Evolutionary conservation across 2,113 vertebrate species (phyloP).

Genomic region (Bubo bubo): DNA sequence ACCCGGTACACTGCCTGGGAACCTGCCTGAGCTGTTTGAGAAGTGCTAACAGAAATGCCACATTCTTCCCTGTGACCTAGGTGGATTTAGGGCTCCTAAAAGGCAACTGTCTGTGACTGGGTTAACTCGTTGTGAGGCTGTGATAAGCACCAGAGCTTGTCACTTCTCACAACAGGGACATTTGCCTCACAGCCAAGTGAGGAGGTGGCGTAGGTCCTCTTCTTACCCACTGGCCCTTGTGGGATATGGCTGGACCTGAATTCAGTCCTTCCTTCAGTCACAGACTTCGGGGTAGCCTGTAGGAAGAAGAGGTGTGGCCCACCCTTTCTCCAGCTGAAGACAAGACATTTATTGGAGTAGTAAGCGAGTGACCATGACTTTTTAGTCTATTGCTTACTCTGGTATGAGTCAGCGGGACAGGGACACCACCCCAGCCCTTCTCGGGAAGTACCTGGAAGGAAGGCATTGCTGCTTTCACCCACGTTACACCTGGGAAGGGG

Average conservation of each 20-base stretch:
- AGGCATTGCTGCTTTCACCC: not conserved
- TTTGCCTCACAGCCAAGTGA: not conserved
- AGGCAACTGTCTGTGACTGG: not conserved
- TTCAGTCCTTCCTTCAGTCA: not conserved
- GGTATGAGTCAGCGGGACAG: not conserved
- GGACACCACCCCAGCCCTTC: not conserved
- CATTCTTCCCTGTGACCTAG: not conserved
- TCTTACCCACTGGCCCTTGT: not conserved
- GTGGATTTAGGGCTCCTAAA: not conserved
- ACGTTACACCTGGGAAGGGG: fast-evolving
- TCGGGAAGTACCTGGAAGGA: not conserved
- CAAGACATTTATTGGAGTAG: not conserved
- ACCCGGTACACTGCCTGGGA: fast-evolving
- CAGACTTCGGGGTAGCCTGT: not conserved
- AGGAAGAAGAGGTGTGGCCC: not conserved
- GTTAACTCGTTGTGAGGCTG: not conserved
- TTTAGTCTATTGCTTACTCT: not conserved
- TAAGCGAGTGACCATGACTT: not conserved
- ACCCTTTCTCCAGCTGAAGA: not conserved
- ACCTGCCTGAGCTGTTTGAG: not conserved
- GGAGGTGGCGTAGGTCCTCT: not conserved
- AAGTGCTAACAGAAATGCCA: not conserved
- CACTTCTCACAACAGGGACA: not conserved
- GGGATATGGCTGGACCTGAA: not conserved
- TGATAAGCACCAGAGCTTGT: not conserved